Evolutionary conservation across 2,797 vertebrate genomes (phyloP), one percentile per base, ranked within the genome.

Genomic region (Dromococcyx pavoninus): DNA sequence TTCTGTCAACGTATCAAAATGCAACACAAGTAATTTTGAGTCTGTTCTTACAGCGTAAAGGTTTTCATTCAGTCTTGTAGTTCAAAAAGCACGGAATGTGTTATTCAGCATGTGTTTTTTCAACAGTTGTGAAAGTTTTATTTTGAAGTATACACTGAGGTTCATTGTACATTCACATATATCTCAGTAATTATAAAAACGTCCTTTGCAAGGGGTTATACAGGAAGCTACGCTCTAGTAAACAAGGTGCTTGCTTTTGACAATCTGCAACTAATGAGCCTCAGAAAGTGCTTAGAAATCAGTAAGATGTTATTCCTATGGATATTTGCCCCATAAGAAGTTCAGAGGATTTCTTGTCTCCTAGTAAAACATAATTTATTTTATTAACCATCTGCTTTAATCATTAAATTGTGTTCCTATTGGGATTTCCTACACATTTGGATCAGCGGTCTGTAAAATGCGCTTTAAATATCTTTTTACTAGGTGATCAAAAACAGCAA

Each of bases 401-500:
- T 57, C 8, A 4, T 39, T 58, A 4, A 30, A 76, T 77, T 19
- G 50, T 5, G 0, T 32, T 90, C 35, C 41, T 67, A 0, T 14
- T 37, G 33, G 39, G 27, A 6, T 41, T 74, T 74, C 54, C 30
- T 24, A 6, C 56, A 7, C 1, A 0, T 50, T 50, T 23, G 22
- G 21, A 15, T 32, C 22, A 32, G 10, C 54, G 24, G 3, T 13
- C 25, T 80, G 39, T 93, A 30, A 83, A 13, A 17, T 27, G 2
- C 53, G 11, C 35, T 70, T 53, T 69, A 10, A 14, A 18, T 3
- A 0, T 62, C 64, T 70, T 65, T 48, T 64, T 48, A 46, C 57
- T 95, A 99, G 99, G 99, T 99, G 41, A 99, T 99, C 97, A 98
- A 97, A 97, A 98, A 99, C 89, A 99, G 98, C 93, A 98, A 98